Conservation (phyloP, 2,113 vertebrate species). For the Acanthochromis polyacanthus region DNA sequence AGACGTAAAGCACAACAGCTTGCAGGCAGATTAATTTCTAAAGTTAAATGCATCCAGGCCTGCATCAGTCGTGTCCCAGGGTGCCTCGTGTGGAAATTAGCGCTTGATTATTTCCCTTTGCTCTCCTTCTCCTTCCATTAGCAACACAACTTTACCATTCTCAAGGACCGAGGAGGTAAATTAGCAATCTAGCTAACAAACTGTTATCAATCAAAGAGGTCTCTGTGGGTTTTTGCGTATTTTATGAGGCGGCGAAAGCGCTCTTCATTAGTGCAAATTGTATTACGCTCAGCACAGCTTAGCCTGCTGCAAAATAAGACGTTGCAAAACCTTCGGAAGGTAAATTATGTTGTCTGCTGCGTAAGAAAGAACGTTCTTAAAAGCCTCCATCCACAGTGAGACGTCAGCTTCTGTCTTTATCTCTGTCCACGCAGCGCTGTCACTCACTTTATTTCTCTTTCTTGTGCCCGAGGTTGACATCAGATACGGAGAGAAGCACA, state of each 20-base stretch:
- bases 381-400: constrained; percentile 51
- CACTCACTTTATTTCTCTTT: constrained; percentile 58
- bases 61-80: constrained; percentile 44
- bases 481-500: constrained; percentile 67
- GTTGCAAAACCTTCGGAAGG: constrained; percentile 4
- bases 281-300: constrained; percentile 11
- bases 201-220: constrained; percentile 41
- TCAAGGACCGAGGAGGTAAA: constrained; percentile 52
- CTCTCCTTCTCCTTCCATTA: constrained; percentile 46
- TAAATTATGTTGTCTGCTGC: constrained; percentile 28
- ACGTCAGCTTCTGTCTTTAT: constrained; percentile 29
- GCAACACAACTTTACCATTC: constrained; percentile 31
- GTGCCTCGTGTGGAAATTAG: constrained; percentile 54
- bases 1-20: constrained; percentile 25
- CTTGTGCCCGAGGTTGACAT: constrained; percentile 66
- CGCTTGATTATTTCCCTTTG: constrained; percentile 61
- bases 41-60: constrained; percentile 41
- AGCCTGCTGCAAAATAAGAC: constrained; percentile 20
- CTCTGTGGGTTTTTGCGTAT: constrained; percentile 37
- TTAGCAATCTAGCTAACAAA: constrained; percentile 57
- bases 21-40: constrained; percentile 36
- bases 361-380: constrained; percentile 26
- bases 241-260: not conserved
- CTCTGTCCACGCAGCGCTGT: constrained; percentile 46
- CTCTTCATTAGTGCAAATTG: constrained; percentile 42